Evolutionary conservation across 2,113 vertebrate species (phyloP), one percentile per base, ranked within the genome.

Genomic region (Orientallactaga bullata): DNA sequence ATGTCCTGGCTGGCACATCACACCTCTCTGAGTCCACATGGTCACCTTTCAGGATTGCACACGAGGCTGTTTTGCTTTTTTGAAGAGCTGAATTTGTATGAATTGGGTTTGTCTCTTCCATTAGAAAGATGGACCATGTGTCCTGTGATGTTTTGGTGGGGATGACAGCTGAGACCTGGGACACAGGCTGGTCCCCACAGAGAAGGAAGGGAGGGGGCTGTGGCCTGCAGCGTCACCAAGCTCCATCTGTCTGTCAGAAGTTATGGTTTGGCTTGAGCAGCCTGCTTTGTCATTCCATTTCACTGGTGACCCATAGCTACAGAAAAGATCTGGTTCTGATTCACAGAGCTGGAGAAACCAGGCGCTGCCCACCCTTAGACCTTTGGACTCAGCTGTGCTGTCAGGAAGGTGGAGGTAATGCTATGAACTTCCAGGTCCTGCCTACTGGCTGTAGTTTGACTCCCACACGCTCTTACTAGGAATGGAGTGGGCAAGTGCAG

Each of bases 41-140:
- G 47, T 47, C 5, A 0, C 23, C n/a, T 72, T 81, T 18, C 6
- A 37, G 35, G 81, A 79, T 30, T 66, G 61, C 69, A 78, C 30
- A 7, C 17, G 1, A 30, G 58, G 4, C 65, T 39, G 21, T 23
- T 61, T 73, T 8, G 20, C 23, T 8, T 7, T 51, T 60, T 42
- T 91, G 89, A 95, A 91, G 86, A 89, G 69, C 37, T 26, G 51
- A 73, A 20, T 63, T 88, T 5, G 2, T 28, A 60, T 77, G 42
- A 76, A 42, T 86, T 76, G 30, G 20, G 30, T 2, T 1, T 26
- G 71, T 4, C 37, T 89, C 85, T 88, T 17, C 30, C 35, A 1
- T 71, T 21, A 72, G 58, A 77, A 85, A n/a, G 10, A 8, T 35
- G 69, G 58, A 24, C 4, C 5, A 23, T 5, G 0, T 37, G 17